A percentile compares a stretch with the other conserved stretches of the same genome.
Evolutionary conservation across 2,888 invertebrate species (phyloP).

Genomic region (Yponomeuta plumbellus): DNA sequence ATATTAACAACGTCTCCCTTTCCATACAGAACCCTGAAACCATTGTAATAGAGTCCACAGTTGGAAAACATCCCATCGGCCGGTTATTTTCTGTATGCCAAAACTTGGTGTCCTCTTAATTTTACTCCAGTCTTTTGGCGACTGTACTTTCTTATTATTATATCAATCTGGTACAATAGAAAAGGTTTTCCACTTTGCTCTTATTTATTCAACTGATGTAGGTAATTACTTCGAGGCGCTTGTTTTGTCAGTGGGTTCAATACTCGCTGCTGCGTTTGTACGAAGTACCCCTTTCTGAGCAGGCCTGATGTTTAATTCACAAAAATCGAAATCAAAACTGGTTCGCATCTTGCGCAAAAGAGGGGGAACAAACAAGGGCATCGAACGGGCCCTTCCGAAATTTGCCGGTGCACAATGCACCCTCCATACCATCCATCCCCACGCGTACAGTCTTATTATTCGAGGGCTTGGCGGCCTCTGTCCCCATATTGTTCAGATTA

Average conservation of each 20-base stretch:
- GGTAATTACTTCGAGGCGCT: neutral
- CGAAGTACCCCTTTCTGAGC: constrained; percentile 50
- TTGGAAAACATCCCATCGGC: no score
- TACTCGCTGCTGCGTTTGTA: constrained; percentile 18
- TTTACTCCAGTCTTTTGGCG: no score
- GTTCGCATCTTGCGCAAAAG: constrained; percentile 75
- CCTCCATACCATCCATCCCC: constrained; percentile 75
- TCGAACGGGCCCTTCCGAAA: constrained; percentile 72
- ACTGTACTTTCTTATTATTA: no score
- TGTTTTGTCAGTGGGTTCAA: no score
- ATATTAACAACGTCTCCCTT: no score
- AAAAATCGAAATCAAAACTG: constrained; percentile 74
- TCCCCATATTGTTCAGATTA: constrained; percentile 73
- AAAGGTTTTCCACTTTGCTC: no score
- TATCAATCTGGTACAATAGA: no score
- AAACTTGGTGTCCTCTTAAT: no score
- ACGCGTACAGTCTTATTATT: constrained; percentile 74
- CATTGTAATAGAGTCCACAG: no score
- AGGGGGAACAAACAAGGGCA: constrained; percentile 70
- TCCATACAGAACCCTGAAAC: no score
- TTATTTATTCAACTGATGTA: neutral
- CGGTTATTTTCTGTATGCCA: no score
- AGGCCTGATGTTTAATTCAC: constrained; percentile 54
- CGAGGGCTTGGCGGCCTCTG: constrained; percentile 66
- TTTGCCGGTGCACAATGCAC: constrained; percentile 76